Percentiles rank a stretch among this genome's conserved stretches.
phyloP scores from a whole-genome alignment of 2,797 vertebrate species.

The Avahi laniger region DNA sequence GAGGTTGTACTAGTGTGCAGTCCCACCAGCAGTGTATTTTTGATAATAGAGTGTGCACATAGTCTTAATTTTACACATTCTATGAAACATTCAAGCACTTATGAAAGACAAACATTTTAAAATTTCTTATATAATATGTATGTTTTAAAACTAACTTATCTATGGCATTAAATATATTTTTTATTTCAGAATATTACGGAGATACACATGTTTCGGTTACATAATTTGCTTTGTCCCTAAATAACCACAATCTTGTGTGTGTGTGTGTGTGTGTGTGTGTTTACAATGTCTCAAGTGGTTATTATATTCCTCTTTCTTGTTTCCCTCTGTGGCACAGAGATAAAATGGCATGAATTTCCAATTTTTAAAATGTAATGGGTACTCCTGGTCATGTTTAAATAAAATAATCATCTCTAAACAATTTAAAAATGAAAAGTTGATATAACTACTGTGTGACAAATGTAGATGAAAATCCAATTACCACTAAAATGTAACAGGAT shows the following conservation, averaged over 20 bases:
- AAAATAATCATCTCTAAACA: slow-evolving; percentile 33
- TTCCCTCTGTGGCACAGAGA: background rate
- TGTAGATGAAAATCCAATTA: slow-evolving; percentile 37
- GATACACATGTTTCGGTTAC: no score
- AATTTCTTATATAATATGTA: background rate
- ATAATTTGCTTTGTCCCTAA: background rate
- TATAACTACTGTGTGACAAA: background rate
- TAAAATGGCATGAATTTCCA: background rate
- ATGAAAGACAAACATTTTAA: slow-evolving; percentile 51
- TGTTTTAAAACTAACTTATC: background rate
- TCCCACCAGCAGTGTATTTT: background rate
- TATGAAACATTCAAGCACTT: background rate
- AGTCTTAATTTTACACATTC: background rate
- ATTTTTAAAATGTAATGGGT: background rate
- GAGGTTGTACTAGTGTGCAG: no score
- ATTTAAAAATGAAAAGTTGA: slow-evolving; percentile 43
- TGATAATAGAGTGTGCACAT: background rate
- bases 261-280: background rate
- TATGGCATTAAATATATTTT: background rate
- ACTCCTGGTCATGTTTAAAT: background rate
- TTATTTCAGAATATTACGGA: no score
- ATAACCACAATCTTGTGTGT: background rate
- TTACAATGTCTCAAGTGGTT: background rate
- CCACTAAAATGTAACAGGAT: background rate
- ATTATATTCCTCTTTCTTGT: background rate